These are phyloP conservation scores for Drosophila meridionalis DNA, from an alignment of 2,888 invertebrate genomes.

Conservation along the genomic window DNA sequence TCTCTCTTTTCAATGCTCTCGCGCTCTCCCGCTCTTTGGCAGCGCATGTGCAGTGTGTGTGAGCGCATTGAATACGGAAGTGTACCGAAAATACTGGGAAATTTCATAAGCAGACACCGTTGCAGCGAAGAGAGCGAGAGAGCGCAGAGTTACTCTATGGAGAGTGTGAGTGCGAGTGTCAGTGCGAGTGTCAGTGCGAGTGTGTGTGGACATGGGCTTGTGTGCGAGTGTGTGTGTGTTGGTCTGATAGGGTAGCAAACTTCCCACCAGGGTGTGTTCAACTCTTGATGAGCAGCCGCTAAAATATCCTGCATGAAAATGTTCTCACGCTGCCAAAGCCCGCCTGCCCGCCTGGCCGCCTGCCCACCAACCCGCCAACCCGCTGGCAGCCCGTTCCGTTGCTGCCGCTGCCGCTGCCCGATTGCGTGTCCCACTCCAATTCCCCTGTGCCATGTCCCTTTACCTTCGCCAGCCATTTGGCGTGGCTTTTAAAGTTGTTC, in stretches of 20 bases:
- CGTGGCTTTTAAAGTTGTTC: slow-evolving; percentile 55
- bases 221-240: slow-evolving; percentile 22
- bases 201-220: slow-evolving; percentile 1
- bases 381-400: slow-evolving; percentile 5
- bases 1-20: slow-evolving; percentile 2
- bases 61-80: slow-evolving; percentile 58
- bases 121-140: slow-evolving; percentile 15
- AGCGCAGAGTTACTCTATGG: slow-evolving; percentile 4
- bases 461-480: slow-evolving; percentile 42
- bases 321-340: slow-evolving; percentile 74
- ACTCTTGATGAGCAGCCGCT: slow-evolving; percentile 75
- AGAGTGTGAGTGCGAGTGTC: slow-evolving; percentile 12
- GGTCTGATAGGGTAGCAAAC: slow-evolving; percentile 70
- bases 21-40: slow-evolving; percentile 4
- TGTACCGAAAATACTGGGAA: slow-evolving; percentile 66
- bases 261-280: slow-evolving; percentile 81
- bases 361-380: slow-evolving; percentile 14
- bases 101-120: slow-evolving; percentile 64
- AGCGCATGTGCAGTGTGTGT: slow-evolving; percentile 59
- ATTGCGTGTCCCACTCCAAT: slow-evolving; percentile 21
- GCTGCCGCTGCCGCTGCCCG: slow-evolving; percentile 9
- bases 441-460: slow-evolving; percentile 7
- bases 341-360: slow-evolving; percentile 29
- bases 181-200: slow-evolving; percentile 1
- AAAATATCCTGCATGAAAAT: slow-evolving; percentile 77